Evolutionary conservation across 37 sponge, comb jelly and placozoan genomes (phyloP).

Genomic region (Aphrocallistes beatrix): DNA sequence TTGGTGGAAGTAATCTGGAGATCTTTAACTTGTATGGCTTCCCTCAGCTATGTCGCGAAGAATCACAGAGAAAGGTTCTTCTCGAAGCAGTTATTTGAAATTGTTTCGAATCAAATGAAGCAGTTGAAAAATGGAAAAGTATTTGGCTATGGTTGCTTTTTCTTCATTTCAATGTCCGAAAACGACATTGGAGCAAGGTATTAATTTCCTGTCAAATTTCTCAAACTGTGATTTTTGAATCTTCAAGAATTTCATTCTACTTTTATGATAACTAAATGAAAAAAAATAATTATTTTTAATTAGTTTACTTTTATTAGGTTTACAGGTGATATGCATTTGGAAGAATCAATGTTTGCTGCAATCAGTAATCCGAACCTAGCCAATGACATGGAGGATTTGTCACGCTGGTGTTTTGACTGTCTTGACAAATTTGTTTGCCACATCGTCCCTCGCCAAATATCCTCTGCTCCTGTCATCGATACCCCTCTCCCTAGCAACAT

Average conservation of each 20-base stretch:
- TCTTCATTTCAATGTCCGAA: neutral
- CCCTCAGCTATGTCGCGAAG: neutral
- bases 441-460: neutral
- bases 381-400: neutral
- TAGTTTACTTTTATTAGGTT: neutral
- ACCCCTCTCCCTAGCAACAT: neutral
- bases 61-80: neutral
- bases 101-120: neutral
- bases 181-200: neutral
- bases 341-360: neutral
- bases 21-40: neutral
- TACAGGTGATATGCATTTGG: neutral
- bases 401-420: neutral
- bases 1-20: neutral
- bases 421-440: conserved; percentile 12
- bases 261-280: too few relatives aligned
- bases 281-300: neutral
- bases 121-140: conserved; percentile 3
- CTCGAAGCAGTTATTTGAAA: neutral
- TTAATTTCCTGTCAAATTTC: too few relatives aligned
- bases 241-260: too few relatives aligned
- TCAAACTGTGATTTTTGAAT: too few relatives aligned
- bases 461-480: neutral
- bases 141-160: conserved; percentile 6
- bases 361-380: neutral